A percentile compares a stretch with the other conserved stretches of the same genome.
phyloP scores from a whole-genome alignment of 2,113 vertebrate genomes.

The Misgurnus anguillicaudatus region DNA sequence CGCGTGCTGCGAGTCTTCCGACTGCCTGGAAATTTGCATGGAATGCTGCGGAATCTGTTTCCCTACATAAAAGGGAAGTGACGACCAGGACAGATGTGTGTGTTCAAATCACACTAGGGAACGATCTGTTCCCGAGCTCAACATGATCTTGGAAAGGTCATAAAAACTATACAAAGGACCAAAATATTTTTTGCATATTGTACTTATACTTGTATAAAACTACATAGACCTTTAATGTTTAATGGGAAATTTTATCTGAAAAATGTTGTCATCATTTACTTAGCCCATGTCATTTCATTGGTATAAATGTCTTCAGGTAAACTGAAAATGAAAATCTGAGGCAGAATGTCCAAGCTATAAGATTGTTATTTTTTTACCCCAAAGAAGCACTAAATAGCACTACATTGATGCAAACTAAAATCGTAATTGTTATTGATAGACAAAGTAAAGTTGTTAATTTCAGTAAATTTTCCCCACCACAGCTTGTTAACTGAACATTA shows the following conservation, averaged over 20 bases:
- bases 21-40: constrained; percentile 99
- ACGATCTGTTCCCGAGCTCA: constrained; percentile 1
- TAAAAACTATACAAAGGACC: constrained; percentile 9
- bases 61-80: constrained; percentile 79
- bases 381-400: too few relatives aligned
- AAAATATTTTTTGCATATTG: constrained; percentile 7
- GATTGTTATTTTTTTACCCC: too few relatives aligned
- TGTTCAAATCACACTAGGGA: background rate
- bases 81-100: constrained; percentile 26
- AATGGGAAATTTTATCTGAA: background rate
- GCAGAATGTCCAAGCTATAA: too few relatives aligned
- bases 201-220: constrained; percentile 20
- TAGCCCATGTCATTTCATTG: background rate
- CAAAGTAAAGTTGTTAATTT: too few relatives aligned
- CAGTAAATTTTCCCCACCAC: too few relatives aligned
- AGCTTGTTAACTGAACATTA: too few relatives aligned
- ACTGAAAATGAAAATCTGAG: too few relatives aligned
- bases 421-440: too few relatives aligned
- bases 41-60: constrained; percentile 99
- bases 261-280: background rate
- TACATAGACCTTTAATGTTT: constrained; percentile 21
- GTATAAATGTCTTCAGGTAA: too few relatives aligned
- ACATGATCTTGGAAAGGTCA: constrained; percentile 6
- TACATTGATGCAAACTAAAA: too few relatives aligned
- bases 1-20: constrained; percentile 95